These are phyloP conservation scores for Ondatra zibethicus DNA, from an alignment of 2,113 vertebrate species.

Conservation along the genomic window DNA sequence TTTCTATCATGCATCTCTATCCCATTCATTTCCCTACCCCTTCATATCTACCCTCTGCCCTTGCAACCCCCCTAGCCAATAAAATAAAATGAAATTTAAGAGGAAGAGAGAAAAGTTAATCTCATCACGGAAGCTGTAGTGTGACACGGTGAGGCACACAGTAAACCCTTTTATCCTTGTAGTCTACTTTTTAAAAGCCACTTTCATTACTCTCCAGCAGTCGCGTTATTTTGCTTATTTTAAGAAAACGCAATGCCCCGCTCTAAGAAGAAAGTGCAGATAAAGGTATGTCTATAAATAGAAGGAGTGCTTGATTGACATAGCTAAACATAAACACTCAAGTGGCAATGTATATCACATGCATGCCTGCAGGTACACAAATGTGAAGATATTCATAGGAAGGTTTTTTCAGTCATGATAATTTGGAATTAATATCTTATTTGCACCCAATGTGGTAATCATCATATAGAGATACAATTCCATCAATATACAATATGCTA, in stretches of 20 bases:
- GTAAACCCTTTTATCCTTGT: not conserved
- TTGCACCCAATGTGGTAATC: not conserved
- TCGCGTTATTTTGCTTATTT: not conserved
- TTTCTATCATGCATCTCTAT: too few relatives aligned
- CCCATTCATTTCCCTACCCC: too few relatives aligned
- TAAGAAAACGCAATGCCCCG: not conserved
- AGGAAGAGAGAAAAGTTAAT: too few relatives aligned
- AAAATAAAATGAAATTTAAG: too few relatives aligned
- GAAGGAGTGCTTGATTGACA: not conserved
- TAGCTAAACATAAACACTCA: not conserved
- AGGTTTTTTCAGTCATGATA: not conserved
- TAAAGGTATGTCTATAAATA: not conserved
- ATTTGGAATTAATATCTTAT: not conserved
- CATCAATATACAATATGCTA: not conserved
- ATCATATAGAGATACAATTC: not conserved
- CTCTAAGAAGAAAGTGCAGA: not conserved
- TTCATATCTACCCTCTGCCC: too few relatives aligned
- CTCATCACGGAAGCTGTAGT: not conserved
- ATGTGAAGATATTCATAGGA: not conserved
- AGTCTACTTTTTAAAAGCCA: not conserved
- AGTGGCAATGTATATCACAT: not conserved
- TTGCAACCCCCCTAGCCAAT: too few relatives aligned
- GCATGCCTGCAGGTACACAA: not conserved
- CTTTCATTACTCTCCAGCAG: not conserved
- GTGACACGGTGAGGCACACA: not conserved